Percentiles rank a stretch among this genome's conserved stretches.
phyloP scores from a whole-genome alignment of 1,140 invertebrate species.

The Pogonus chalceus region DNA sequence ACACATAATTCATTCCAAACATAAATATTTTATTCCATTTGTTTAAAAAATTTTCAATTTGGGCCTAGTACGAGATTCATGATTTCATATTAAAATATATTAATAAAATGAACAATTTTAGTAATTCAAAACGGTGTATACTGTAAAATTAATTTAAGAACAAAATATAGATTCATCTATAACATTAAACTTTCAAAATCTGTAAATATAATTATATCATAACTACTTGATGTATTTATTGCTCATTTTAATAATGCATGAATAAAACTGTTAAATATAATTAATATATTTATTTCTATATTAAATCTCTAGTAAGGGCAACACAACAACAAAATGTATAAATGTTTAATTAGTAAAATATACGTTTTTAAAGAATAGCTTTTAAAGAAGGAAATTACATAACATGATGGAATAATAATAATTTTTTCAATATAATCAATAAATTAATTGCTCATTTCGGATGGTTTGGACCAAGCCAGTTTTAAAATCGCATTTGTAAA shows the following conservation, averaged over 20 bases:
- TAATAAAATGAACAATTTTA: too few relatives aligned
- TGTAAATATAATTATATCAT: not conserved
- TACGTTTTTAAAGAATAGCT: not conserved
- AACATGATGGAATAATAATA: not conserved
- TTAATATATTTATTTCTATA: not conserved
- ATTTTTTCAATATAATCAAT: not conserved
- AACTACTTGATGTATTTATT: constrained; percentile 5
- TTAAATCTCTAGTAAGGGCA: constrained; percentile 4
- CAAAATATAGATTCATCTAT: too few relatives aligned
- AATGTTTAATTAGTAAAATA: not conserved
- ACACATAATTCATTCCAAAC: not conserved
- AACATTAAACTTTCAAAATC: too few relatives aligned
- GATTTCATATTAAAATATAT: too few relatives aligned
- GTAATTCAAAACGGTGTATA: too few relatives aligned
- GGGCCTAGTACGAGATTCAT: not conserved
- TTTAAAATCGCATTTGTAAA: not conserved
- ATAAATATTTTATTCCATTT: not conserved
- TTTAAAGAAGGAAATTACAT: not conserved
- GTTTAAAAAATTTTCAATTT: not conserved
- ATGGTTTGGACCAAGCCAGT: constrained; percentile 5
- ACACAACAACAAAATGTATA: constrained; percentile 3
- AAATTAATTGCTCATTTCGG: not conserved
- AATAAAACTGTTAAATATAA: not conserved
- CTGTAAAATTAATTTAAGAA: too few relatives aligned
- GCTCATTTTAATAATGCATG: constrained; percentile 5